Evolutionary conservation across 2,797 vertebrate genomes (phyloP).

Genomic region (Cryptoprocta ferox): DNA sequence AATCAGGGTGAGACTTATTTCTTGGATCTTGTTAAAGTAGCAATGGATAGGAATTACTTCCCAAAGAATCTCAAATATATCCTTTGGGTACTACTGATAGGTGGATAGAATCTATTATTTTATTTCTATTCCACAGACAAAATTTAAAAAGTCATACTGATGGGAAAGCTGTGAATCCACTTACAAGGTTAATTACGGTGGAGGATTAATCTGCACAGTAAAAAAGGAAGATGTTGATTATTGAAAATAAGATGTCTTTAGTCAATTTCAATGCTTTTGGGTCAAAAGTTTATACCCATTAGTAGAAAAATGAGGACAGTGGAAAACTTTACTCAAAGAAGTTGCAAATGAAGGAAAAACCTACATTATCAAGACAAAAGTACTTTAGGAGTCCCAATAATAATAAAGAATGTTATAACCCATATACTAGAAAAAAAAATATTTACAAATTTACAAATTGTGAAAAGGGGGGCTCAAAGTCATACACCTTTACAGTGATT

Average conservation of each 20-base stretch:
- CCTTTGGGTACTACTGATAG: background rate
- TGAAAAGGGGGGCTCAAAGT: background rate
- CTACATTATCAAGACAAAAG: background rate
- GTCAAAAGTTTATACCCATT: background rate
- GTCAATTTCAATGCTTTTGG: conserved; percentile 19
- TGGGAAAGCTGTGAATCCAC: background rate
- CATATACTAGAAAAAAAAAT: background rate
- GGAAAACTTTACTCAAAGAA: conserved; percentile 8
- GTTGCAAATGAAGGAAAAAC: conserved; percentile 39
- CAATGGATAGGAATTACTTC: conserved; percentile 16
- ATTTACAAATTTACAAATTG: background rate
- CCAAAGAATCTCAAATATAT: conserved; percentile 1
- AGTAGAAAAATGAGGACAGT: background rate
- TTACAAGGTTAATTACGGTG: background rate
- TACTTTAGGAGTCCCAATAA: background rate
- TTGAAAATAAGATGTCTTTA: background rate
- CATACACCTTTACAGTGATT: background rate
- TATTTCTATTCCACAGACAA: conserved; percentile 37
- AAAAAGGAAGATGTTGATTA: conserved; percentile 7
- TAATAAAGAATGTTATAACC: background rate
- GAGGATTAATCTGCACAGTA: background rate
- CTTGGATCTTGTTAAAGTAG: conserved; percentile 30
- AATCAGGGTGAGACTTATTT: conserved; percentile 19
- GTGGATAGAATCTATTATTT: conserved; percentile 19
- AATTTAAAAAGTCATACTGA: conserved; percentile 35